Base-by-base conservation (phyloP, 2,113 vertebrate species). In the Puntigrus tetrazona region DNA sequence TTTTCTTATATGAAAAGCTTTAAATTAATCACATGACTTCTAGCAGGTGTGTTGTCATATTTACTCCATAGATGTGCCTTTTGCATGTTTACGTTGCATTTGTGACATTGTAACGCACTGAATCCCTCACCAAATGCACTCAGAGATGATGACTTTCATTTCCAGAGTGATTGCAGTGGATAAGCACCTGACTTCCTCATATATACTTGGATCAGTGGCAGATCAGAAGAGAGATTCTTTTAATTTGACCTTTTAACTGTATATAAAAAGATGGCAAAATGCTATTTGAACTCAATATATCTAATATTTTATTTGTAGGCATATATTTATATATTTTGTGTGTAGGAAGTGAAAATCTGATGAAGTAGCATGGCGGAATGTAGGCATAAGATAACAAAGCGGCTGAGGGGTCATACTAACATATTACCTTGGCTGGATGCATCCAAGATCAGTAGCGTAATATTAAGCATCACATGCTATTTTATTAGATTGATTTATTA, bases 321-420 rank as follows among this genome's bases (percentile, higher is more conserved):
- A 47, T 89, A 90, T 61, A 27, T 27, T 36, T 2, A 74, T 74
- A 7, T 75, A 75, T 47, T 72, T 38, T 41, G 20, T 72, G 36
- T 72, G 67, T 18, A 38, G 73, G 22, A 70, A 86, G 87, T 84
- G 88, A 91, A 91, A 91, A 89, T 27, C 27, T 90, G 85, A 84
- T n/a, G 63, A 88, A 92, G 86, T 87, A 87, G 91, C 89, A 78
- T 92, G 89, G 90, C 90, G 86, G 74, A 65, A 86, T 89, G 82
- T 70, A 85, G 82, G 86, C 81, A 82, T 86, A 87, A 90, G 90
- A 94, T 92, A 90, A 87, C 89, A 89, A 92, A 91, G 87, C 61
- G 83, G 89, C 84, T 61, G 75, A 89, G 65, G 85, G 76, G 80
- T 90, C 83, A 81, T 90, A 91, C 93, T 92, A 92, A 89, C 88